A percentile compares a stretch with the other conserved stretches of the same genome.
Evolutionary conservation across 2,797 vertebrate genomes (phyloP).

Genomic region (Acanthurus tractus): DNA sequence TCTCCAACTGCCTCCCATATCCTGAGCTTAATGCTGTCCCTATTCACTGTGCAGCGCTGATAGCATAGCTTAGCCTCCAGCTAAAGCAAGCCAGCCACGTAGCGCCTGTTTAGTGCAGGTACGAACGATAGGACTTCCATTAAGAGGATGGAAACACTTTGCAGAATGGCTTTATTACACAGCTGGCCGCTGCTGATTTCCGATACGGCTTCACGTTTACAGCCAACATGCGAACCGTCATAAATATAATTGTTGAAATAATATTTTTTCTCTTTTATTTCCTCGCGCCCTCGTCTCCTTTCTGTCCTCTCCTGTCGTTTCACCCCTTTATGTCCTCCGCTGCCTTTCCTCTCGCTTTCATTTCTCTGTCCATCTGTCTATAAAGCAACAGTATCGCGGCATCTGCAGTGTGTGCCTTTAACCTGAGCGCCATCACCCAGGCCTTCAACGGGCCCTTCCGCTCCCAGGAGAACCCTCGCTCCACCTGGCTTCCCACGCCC

Average conservation of each 20-base stretch:
- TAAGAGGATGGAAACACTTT: constrained; percentile 47
- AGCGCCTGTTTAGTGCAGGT: constrained; percentile 46
- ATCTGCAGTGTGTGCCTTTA: constrained; percentile 98
- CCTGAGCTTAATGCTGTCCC: constrained; percentile 59
- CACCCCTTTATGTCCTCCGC: no score
- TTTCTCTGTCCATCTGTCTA: constrained; percentile 22
- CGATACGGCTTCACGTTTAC: constrained; percentile 38
- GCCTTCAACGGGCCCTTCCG: constrained; percentile 97
- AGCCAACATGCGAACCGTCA: constrained; percentile 35
- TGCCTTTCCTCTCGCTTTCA: no score
- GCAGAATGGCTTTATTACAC: constrained; percentile 50
- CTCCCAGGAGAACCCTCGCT: constrained; percentile 97
- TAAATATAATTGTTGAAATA: constrained; percentile 42
- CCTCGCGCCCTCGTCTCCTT: no score
- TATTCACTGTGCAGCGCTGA: constrained; percentile 64
- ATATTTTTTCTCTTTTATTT: constrained; percentile 11
- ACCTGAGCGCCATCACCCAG: constrained; percentile 96
- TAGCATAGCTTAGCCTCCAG: constrained; percentile 71
- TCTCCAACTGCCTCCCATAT: constrained; percentile 49
- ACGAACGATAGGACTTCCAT: constrained; percentile 58
- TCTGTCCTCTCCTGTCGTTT: background rate
- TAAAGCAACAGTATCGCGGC: constrained; percentile 97
- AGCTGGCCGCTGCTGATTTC: constrained; percentile 44
- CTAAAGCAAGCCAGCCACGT: constrained; percentile 45
- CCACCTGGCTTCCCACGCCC: constrained; percentile 94